Conservation (phyloP, 2,113 vertebrate species). For the Coracopsis vasa region DNA sequence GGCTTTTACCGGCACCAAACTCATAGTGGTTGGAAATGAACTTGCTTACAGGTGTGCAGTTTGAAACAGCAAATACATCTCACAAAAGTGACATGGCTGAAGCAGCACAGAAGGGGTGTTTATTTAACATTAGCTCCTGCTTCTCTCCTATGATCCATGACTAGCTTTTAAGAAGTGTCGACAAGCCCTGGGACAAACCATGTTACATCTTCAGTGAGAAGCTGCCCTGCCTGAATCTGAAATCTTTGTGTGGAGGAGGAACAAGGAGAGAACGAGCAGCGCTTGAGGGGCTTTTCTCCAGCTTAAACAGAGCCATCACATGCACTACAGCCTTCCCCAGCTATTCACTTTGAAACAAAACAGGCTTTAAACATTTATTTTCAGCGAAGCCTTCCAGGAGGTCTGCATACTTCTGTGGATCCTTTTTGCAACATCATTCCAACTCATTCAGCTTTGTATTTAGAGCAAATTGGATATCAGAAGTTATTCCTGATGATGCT, state of each 20-base stretch:
- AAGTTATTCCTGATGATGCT: not conserved
- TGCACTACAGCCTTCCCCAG: not conserved
- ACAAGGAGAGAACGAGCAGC: not conserved
- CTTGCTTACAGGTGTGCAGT: not conserved
- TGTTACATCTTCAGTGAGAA: not conserved
- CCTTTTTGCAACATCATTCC: not conserved
- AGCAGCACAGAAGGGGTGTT: not conserved
- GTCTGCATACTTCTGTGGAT: not conserved
- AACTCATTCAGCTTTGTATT: not conserved
- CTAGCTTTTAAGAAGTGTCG: not conserved
- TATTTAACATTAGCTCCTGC: not conserved
- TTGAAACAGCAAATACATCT: not conserved
- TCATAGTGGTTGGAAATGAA: not conserved
- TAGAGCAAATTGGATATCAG: not conserved
- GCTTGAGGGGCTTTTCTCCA: not conserved
- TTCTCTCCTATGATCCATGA: not conserved
- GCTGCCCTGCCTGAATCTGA: not conserved
- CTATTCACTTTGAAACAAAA: not conserved
- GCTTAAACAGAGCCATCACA: not conserved
- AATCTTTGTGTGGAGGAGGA: not conserved
- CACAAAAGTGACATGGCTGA: not conserved
- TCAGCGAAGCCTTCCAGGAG: not conserved
- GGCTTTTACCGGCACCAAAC: not conserved
- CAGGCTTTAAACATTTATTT: not conserved
- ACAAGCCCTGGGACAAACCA: not conserved